These are phyloP conservation scores for Asobara japonica DNA, from an alignment of 1,140 invertebrate genomes.

Conservation along the genomic window DNA sequence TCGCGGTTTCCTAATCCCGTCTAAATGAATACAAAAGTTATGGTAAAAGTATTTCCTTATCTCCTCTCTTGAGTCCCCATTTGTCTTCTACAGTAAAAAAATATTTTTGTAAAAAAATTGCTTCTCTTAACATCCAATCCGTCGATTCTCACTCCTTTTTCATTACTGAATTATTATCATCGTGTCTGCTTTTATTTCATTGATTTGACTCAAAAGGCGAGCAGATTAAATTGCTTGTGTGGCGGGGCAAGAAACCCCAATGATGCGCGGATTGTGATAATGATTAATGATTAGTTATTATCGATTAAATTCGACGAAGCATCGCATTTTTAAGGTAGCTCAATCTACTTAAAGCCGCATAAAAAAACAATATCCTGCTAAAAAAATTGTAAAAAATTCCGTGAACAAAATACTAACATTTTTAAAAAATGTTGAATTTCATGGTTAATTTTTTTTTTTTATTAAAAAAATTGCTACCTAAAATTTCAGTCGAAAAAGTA, in stretches of 20 bases:
- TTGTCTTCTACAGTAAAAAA: constrained; percentile 55
- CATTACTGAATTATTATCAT: constrained; percentile 1
- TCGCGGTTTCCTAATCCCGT: not conserved
- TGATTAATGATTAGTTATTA: constrained; percentile 12
- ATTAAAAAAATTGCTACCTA: too few relatives aligned
- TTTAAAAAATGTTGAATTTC: too few relatives aligned
- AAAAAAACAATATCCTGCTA: too few relatives aligned
- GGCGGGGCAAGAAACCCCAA: not conserved
- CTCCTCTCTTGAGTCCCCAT: not conserved
- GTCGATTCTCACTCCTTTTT: constrained; percentile 7
- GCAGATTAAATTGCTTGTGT: not conserved
- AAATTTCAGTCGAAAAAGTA: too few relatives aligned
- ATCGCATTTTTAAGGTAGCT: not conserved
- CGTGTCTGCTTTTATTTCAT: not conserved
- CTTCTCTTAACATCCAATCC: constrained; percentile 20
- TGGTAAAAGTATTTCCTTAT: constrained; percentile 4
- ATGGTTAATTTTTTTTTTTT: too few relatives aligned
- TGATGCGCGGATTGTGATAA: constrained; percentile 4
- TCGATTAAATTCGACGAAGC: constrained; percentile 13
- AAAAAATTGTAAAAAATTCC: too few relatives aligned
- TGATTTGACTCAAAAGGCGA: not conserved
- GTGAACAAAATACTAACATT: too few relatives aligned
- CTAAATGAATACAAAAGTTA: constrained; percentile 13
- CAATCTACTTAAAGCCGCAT: too few relatives aligned
- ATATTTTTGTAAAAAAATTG: constrained; percentile 51